Evolutionary conservation across 2,888 invertebrate species (phyloP).

Genomic region (Eurois occulta): DNA sequence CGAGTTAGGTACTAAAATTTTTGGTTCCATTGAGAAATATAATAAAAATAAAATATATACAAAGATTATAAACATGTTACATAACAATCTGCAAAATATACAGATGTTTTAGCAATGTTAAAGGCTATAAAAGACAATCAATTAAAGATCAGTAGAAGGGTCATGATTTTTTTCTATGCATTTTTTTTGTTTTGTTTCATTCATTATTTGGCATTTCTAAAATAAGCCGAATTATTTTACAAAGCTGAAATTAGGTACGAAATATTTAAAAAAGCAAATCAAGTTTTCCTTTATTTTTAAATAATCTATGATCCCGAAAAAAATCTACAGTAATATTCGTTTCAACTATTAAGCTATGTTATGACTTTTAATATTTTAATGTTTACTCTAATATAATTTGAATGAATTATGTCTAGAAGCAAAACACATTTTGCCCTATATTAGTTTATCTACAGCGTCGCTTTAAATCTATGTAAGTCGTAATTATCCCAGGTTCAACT

Average conservation of each 20-base stretch:
- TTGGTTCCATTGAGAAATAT: conserved; percentile 40
- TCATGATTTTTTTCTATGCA: not conserved
- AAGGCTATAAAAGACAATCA: conserved; percentile 1
- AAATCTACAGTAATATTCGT: conserved; percentile 42
- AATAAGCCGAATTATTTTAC: conserved; percentile 29
- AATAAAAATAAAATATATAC: not conserved
- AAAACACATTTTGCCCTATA: conserved; percentile 64
- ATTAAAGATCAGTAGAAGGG: not conserved
- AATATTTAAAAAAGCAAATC: conserved; percentile 4
- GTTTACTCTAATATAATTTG: conserved; percentile 53
- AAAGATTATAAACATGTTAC: not conserved
- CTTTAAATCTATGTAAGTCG: conserved; percentile 88
- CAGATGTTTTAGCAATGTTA: not conserved
- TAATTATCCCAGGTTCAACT: conserved; percentile 89
- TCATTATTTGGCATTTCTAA: conserved; percentile 22
- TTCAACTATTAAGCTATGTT: conserved; percentile 39
- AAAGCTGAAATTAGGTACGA: conserved; percentile 17
- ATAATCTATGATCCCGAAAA: conserved; percentile 9
- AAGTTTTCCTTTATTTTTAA: not conserved
- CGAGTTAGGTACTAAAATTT: conserved; percentile 8
- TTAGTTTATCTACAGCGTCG: conserved; percentile 74
- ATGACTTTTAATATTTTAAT: conserved; percentile 29
- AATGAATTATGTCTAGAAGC: conserved; percentile 67
- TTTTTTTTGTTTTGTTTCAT: conserved; percentile 11
- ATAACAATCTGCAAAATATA: not conserved